Evolutionary conservation across 2,797 vertebrate genomes (phyloP).

Genomic region (Borostomias antarcticus): DNA sequence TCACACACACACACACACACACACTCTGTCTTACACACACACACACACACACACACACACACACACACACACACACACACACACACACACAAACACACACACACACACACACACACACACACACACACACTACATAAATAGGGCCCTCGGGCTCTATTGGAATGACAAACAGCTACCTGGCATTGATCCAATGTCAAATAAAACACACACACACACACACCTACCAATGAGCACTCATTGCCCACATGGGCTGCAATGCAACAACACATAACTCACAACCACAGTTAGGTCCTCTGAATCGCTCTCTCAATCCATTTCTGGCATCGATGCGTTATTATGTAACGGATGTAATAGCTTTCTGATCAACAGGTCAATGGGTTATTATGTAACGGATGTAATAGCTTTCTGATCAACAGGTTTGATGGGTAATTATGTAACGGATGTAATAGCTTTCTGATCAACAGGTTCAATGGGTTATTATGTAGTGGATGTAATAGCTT

Average conservation of each 20-base stretch:
- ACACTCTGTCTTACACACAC: neutral
- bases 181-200: neutral
- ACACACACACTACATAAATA: neutral
- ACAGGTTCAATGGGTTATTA: too few relatives aligned
- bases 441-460: too few relatives aligned
- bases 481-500: too few relatives aligned
- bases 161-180: slow-evolving; percentile 5
- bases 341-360: too few relatives aligned
- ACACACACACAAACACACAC: too few relatives aligned
- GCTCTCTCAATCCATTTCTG: neutral
- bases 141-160: neutral
- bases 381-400: too few relatives aligned
- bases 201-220: neutral
- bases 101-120: neutral
- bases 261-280: neutral
- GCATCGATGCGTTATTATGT: too few relatives aligned
- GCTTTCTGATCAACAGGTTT: too few relatives aligned
- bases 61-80: neutral
- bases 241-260: neutral
- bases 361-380: too few relatives aligned
- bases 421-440: too few relatives aligned
- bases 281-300: neutral
- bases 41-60: neutral
- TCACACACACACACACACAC: neutral
- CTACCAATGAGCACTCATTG: neutral